phyloP scores from a whole-genome alignment of 1,140 invertebrate species.

The Papilio aristodemus region DNA sequence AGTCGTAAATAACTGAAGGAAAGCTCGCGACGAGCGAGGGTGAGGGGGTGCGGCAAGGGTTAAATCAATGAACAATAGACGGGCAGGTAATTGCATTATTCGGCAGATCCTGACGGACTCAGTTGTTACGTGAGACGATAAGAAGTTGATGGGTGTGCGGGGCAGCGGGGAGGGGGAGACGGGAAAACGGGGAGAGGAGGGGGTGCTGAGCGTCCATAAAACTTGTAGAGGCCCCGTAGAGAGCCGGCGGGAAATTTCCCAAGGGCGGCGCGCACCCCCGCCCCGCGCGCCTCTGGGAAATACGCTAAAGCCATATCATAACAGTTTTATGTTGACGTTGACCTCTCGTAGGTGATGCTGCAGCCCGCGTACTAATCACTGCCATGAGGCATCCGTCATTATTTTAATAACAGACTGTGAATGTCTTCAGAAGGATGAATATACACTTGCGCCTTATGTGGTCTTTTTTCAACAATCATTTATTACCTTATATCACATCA shows the following conservation, averaged over 20 bases:
- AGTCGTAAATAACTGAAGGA: constrained; percentile 2
- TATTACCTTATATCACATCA: too few species aligned
- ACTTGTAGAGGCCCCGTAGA: constrained; percentile 74
- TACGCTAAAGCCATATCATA: constrained; percentile 77
- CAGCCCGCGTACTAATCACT: constrained; percentile 29
- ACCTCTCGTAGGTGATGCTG: constrained; percentile 53
- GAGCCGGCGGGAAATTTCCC: constrained; percentile 76
- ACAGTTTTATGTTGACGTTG: constrained; percentile 78
- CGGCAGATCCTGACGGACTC: constrained; percentile 36
- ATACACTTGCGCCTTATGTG: too few species aligned
- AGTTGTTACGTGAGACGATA: constrained; percentile 64
- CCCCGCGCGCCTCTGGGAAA: constrained; percentile 67
- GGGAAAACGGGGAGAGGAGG: constrained; percentile 44
- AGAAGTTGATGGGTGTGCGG: constrained; percentile 61
- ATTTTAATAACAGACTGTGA: constrained; percentile 16
- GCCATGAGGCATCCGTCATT: constrained; percentile 26
- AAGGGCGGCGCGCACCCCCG: constrained; percentile 66
- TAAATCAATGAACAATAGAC: constrained; percentile 29
- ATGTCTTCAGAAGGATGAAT: too few species aligned
- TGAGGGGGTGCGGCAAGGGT: constrained; percentile 10
- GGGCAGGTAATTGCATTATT: constrained; percentile 44
- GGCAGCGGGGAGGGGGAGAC: constrained; percentile 38
- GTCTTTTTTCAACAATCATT: too few species aligned
- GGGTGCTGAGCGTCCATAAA: constrained; percentile 74
- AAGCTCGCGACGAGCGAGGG: background rate